Percentiles rank a stretch among this genome's conserved stretches.
These are phyloP conservation scores for Pomacea canaliculata DNA, from an alignment of 2,888 invertebrate genomes.

Conservation along the genomic window DNA sequence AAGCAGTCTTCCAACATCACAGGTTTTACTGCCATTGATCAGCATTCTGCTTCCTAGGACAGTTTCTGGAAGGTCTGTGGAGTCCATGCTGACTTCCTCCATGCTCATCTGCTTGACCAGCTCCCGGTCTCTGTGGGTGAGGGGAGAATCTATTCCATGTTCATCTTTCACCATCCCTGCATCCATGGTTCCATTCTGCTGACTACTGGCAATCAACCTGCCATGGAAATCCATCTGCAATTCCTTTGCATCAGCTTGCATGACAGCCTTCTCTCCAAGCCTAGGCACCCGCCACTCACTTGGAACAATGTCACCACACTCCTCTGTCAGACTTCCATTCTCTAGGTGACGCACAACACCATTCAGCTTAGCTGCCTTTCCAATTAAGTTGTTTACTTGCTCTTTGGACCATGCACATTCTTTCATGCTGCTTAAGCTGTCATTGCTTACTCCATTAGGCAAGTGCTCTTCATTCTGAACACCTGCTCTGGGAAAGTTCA, in stretches of 20 bases:
- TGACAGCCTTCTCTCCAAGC: slow-evolving; percentile 18
- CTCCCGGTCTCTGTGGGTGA: slow-evolving; percentile 1
- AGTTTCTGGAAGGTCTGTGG: slow-evolving; percentile 1
- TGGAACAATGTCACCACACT: not conserved
- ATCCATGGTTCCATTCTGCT: not conserved
- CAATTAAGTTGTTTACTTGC: slow-evolving; percentile 19
- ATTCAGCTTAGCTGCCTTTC: slow-evolving; percentile 31
- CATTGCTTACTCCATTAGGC: slow-evolving; percentile 22
- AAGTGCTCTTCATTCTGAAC: slow-evolving; percentile 19
- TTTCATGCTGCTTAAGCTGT: slow-evolving; percentile 11
- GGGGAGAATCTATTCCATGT: not conserved
- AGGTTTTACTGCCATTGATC: slow-evolving; percentile 5
- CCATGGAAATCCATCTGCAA: not conserved
- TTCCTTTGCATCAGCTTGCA: not conserved
- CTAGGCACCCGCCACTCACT: slow-evolving; percentile 16
- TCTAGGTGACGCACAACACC: slow-evolving; percentile 25
- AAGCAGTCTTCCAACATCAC: slow-evolving; percentile 14
- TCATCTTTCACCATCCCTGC: not conserved
- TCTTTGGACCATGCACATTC: slow-evolving; percentile 12
- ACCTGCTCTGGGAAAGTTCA: not conserved
- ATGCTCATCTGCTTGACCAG: slow-evolving; percentile 23
- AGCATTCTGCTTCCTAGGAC: not conserved
- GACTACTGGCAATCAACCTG: not conserved
- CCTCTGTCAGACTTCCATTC: slow-evolving; percentile 9
- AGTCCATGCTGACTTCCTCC: slow-evolving; percentile 24